A percentile compares a stretch with the other conserved stretches of the same genome.
These are phyloP conservation scores for Rhinichthys osculus DNA, from an alignment of 2,797 vertebrate species.

Conservation along the genomic window DNA sequence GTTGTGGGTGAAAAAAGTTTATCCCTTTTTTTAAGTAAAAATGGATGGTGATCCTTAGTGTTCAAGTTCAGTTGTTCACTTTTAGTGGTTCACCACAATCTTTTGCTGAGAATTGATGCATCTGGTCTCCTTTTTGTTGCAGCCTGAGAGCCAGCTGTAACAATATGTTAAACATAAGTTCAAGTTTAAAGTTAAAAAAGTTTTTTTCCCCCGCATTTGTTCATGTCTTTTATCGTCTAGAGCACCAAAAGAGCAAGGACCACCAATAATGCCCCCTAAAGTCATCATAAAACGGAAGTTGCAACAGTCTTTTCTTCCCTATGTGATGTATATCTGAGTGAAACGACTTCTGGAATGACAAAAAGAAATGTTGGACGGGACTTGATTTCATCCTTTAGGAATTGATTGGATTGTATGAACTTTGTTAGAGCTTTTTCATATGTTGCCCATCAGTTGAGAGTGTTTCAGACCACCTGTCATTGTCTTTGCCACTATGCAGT, in stretches of 20 bases:
- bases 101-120: too few species aligned
- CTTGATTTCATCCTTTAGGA: too few species aligned
- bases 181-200: too few species aligned
- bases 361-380: too few species aligned
- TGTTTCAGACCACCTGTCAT: constrained; percentile 48
- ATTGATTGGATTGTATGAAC: background rate
- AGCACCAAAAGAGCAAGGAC: background rate
- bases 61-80: background rate
- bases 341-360: background rate
- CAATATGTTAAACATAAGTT: too few species aligned
- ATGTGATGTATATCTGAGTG: background rate
- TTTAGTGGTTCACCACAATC: too few species aligned
- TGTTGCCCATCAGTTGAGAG: constrained; percentile 35
- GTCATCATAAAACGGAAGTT: background rate
- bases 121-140: too few species aligned
- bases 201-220: too few species aligned
- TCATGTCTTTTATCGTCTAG: too few species aligned
- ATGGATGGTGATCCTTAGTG: background rate
- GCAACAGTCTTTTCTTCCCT: background rate
- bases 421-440: constrained; percentile 57
- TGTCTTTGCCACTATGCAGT: constrained; percentile 38
- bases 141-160: too few species aligned
- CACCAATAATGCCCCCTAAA: background rate
- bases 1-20: background rate
- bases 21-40: background rate